These are phyloP conservation scores for Enoplosus armatus DNA, from an alignment of 2,797 vertebrate species.

Conservation along the genomic window DNA sequence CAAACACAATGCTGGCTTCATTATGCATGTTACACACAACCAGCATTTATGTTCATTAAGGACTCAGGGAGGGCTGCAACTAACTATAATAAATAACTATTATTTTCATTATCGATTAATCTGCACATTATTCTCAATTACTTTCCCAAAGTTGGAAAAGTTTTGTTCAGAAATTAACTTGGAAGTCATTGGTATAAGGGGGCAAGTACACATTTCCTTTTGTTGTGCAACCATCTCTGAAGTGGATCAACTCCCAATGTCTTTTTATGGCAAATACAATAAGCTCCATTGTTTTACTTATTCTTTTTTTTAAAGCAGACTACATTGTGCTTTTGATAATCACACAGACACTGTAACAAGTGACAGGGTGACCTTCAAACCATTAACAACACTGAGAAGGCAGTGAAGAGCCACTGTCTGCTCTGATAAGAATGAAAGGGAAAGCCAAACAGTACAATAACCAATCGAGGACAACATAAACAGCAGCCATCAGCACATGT, in stretches of 20 bases:
- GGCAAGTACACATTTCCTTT: background rate
- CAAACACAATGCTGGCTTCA: background rate
- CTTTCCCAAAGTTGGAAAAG: too few species aligned
- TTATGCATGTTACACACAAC: background rate
- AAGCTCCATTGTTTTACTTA: conserved; percentile 3
- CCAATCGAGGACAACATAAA: conserved; percentile 23
- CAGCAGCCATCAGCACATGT: conserved; percentile 41
- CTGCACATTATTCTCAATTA: background rate
- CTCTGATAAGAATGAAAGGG: conserved; percentile 26
- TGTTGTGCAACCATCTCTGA: conserved; percentile 14
- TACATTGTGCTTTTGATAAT: conserved; percentile 28
- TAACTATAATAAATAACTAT: too few species aligned
- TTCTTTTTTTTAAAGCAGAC: background rate
- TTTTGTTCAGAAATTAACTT: background rate
- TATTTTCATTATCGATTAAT: background rate
- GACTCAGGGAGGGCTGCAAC: background rate
- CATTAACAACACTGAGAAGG: conserved; percentile 35
- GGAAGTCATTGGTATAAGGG: background rate
- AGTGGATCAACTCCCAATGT: conserved; percentile 5
- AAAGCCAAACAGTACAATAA: conserved; percentile 28
- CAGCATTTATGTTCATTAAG: background rate
- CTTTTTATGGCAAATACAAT: conserved; percentile 14
- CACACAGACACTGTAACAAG: conserved; percentile 9
- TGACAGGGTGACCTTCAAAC: conserved; percentile 50
- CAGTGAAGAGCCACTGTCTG: conserved; percentile 31